Conservation (phyloP, 2,888 invertebrate genomes). For the Thalpophila matura region DNA sequence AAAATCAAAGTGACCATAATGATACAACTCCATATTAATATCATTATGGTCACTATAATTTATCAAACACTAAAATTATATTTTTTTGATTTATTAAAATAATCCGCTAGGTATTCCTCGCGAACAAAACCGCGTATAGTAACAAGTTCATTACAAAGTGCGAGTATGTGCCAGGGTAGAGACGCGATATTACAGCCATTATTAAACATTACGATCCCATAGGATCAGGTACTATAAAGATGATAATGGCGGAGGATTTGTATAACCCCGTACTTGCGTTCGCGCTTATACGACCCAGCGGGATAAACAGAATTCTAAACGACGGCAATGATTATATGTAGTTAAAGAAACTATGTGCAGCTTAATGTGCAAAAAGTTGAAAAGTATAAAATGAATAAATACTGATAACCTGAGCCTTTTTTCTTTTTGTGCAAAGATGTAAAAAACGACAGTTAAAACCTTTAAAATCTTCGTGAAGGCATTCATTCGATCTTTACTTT, state of each 20-base stretch:
- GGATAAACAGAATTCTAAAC: slow-evolving; percentile 39
- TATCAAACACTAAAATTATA: too few species aligned
- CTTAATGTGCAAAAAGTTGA: slow-evolving; percentile 1
- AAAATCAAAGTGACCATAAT: too few species aligned
- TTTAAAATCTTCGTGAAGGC: neutral
- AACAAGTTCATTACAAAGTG: slow-evolving; percentile 18
- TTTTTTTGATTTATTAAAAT: neutral
- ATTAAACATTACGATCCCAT: slow-evolving; percentile 52
- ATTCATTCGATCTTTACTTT: neutral
- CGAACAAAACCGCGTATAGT: neutral
- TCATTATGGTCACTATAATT: too few species aligned
- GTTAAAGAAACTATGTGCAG: slow-evolving; percentile 36
- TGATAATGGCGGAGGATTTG: slow-evolving; percentile 52
- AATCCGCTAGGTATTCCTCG: too few species aligned
- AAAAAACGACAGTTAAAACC: neutral
- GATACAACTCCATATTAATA: too few species aligned
- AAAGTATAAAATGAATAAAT: neutral
- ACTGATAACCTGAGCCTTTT: neutral
- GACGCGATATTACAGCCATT: slow-evolving; percentile 33
- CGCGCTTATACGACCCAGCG: slow-evolving; percentile 33
- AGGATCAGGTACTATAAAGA: slow-evolving; percentile 56
- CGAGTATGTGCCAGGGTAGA: slow-evolving; percentile 9
- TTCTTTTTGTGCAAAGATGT: neutral
- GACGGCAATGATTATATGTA: slow-evolving; percentile 27
- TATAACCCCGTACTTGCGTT: slow-evolving; percentile 39